These are phyloP conservation scores for Phenganax subtilis DNA, from an alignment of 92 coral and sea anemone species.

Conservation along the genomic window DNA sequence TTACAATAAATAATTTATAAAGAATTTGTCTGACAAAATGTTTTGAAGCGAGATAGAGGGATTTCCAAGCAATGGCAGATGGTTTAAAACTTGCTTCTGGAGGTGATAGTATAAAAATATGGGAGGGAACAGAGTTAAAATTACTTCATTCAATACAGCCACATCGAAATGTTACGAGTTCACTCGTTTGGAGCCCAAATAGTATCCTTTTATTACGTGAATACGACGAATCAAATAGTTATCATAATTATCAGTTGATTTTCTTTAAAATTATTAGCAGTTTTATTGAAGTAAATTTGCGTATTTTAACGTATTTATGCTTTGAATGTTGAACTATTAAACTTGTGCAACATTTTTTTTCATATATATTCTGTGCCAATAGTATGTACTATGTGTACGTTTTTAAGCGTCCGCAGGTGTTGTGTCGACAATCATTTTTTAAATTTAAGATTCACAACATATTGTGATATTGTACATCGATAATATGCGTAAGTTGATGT, in stretches of 20 bases:
- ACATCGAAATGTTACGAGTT: slow-evolving; percentile 76
- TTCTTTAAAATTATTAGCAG: not conserved
- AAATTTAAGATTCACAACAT: no score
- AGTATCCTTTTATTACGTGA: slow-evolving; percentile 67
- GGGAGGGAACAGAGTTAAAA: slow-evolving; percentile 80
- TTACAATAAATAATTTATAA: slow-evolving; percentile 37
- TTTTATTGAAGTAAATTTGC: not conserved
- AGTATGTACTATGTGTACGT: not conserved
- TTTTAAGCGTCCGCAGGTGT: not conserved
- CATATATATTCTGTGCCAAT: not conserved
- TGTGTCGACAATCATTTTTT: not conserved
- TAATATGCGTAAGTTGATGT: no score
- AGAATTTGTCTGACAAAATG: slow-evolving; percentile 13
- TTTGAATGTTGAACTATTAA: not conserved
- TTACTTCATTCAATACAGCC: slow-evolving; percentile 60
- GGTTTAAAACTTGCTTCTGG: slow-evolving; percentile 75
- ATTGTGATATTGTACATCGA: not conserved
- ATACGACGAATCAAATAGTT: not conserved
- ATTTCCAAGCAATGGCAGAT: slow-evolving; percentile 57
- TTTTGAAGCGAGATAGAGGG: not conserved
- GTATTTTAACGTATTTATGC: not conserved
- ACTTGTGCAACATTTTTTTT: not conserved
- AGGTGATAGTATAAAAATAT: slow-evolving; percentile 84
- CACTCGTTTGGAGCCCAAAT: slow-evolving; percentile 89
- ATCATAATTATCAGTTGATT: slow-evolving; percentile 8